Conservation (phyloP, 37 sponge, comb jelly and placozoan species). For the Diacarnus erythraeanus region DNA sequence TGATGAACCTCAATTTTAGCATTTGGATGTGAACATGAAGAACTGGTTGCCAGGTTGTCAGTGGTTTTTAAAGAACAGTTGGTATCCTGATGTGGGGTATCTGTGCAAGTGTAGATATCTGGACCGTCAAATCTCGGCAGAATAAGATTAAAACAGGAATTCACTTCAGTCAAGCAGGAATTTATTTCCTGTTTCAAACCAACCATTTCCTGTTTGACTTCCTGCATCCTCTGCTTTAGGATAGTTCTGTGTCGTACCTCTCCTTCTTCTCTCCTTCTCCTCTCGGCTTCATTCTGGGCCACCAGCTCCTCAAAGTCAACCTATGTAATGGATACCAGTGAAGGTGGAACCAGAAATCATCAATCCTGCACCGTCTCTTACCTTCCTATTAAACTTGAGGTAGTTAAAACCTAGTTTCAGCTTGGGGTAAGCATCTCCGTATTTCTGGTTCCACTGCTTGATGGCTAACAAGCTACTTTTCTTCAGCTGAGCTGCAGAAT, state of each 20-base stretch:
- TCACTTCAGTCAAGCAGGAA: conserved; percentile 53
- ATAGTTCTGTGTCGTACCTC: conserved; percentile 44
- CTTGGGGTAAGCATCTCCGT: conserved; percentile 78
- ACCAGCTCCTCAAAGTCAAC: conserved; percentile 75
- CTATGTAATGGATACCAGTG: conserved; percentile 7
- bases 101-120: conserved; percentile 16
- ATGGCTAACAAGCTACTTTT: conserved; percentile 63
- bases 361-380: neutral
- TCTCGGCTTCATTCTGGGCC: conserved; percentile 46
- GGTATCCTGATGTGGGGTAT: neutral
- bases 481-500: conserved; percentile 66
- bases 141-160: conserved; percentile 70
- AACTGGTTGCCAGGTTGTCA: neutral
- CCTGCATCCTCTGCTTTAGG: conserved; percentile 43
- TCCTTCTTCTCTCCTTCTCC: conserved; percentile 39
- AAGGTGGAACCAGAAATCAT: neutral
- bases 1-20: neutral
- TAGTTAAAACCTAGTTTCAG: conserved; percentile 75
- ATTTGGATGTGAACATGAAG: no score
- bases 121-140: conserved; percentile 58
- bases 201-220: conserved; percentile 48
- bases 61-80: neutral
- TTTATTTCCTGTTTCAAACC: conserved; percentile 58
- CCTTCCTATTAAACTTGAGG: conserved; percentile 78
- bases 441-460: conserved; percentile 69